Evolutionary conservation across 2,113 vertebrate species (phyloP).

Genomic region (Tylochromis polylepis): DNA sequence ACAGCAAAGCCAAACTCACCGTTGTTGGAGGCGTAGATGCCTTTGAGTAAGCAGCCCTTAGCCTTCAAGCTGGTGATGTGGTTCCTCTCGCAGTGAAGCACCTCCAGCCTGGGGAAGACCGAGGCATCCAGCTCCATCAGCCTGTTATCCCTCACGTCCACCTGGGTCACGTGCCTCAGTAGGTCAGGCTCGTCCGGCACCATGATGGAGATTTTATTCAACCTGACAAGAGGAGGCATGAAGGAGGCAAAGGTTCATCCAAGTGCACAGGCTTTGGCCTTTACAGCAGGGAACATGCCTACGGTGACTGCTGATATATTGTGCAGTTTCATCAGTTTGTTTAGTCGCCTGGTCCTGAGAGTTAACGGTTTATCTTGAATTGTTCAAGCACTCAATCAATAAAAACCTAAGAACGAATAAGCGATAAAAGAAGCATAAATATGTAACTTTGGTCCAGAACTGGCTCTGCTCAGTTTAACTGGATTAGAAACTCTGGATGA

Average conservation of each 20-base stretch:
- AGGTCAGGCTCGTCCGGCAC: constrained; percentile 82
- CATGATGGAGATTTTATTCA: constrained; percentile 83
- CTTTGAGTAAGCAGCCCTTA: constrained; percentile 86
- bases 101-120: constrained; percentile 87
- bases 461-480: background rate
- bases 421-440: background rate
- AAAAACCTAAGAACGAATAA: background rate
- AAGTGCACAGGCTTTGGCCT: constrained; percentile 13
- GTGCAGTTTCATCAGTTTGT: background rate
- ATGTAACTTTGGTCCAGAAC: background rate
- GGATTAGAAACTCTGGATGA: background rate
- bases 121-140: constrained; percentile 84
- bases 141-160: constrained; percentile 91
- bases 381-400: background rate
- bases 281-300: constrained; percentile 20
- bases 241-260: constrained; percentile 26
- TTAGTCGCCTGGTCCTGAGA: background rate
- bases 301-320: background rate
- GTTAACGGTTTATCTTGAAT: background rate
- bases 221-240: constrained; percentile 65
- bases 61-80: constrained; percentile 79
- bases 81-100: constrained; percentile 95
- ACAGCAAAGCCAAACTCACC: constrained; percentile 70
- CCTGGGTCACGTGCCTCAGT: constrained; percentile 87
- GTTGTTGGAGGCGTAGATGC: constrained; percentile 85